Base-by-base conservation (phyloP, 1,140 invertebrate species). In the Drosophila quadrilineata region DNA sequence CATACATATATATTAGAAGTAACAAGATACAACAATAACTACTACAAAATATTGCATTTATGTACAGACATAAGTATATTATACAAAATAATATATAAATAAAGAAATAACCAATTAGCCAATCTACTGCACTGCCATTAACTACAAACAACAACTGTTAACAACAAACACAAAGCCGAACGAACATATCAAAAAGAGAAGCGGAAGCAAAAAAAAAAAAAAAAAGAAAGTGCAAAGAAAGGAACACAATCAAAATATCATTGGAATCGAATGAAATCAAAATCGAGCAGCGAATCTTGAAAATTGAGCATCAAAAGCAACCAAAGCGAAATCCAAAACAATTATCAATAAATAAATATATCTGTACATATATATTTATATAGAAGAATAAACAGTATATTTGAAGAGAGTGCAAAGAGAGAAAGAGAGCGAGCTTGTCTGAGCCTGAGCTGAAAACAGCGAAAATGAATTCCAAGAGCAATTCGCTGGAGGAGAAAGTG, bases 401-500 rank as follows among this genome's bases (percentile, higher is more conserved):
- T 8, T 10, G 8, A 24, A 40, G 12, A 35, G 24, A 17, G 10
- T n/a, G n/a, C n/a, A 35, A 26, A 58, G 56, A 71, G 33, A 63
- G 28, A 53, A 28, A 57, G n/a, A 19, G 17, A 49, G 14, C 14
- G 17, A 33, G 22, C 2, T n/a, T n/a, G n/a, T n/a, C n/a, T n/a
- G n/a, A n/a, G n/a, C n/a, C n/a, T n/a, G n/a, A 3, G 16, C 9
- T 8, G 6, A 46, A 16, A 21, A 3, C 12, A 68, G 29, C 49
- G 31, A 77, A 71, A 49, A 88, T 89, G 87, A 86, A 75, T 72
- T 89, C 87, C 10, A 89, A 89, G 76, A 69, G 74, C 38, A 84
- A 79, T 52, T 89, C 93, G 57, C 88, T 91, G 75, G 91, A 93
- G 72, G 92, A 92, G 87, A 92, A 92, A 89, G 91, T 94, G 16